Base-by-base conservation (phyloP, 1,140 invertebrate species). In the Bombus difficillimus region DNA sequence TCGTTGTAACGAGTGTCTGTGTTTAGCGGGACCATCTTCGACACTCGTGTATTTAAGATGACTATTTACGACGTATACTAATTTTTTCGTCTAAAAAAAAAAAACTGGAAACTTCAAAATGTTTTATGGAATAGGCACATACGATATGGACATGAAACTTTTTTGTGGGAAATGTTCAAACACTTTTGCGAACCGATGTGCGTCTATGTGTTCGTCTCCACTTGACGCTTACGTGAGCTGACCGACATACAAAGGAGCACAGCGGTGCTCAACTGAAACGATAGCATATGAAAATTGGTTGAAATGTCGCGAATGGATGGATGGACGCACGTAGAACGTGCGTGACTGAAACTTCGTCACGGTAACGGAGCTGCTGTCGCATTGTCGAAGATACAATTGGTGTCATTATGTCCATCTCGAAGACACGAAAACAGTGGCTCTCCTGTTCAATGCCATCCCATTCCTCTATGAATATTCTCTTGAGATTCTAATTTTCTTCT, bases 161-260 rank as follows among this genome's bases (percentile, higher is more conserved):
- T 53, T 53, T 28, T 13, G 10, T n/a, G 12, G 1, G 28, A n/a
- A 62, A 62, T n/a, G 28, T n/a, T 28, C 59, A 13, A 62, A 62
- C 28, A 53, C 47, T 53, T 53, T 53, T 22, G 18, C 6, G 5
- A 22, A 62, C 59, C 22, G 3, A 13, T 62, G 59, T 62, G 3
- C 2, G 18, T n/a, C 43, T 72, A 32, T 59, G 41, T 53, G 68
- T 41, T 76, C 81, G 72, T 41, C 22, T 47, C 32, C 72, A 32
- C 72, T 75, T 37, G 73, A 37, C 82, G 43, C 72, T 83, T 78
- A 78, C 74, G 5, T 32, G 64, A 22, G 82, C 75, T 84, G 82
- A 84, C 82, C 75, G 82, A 84, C 82, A 84, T 84, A 84, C 82
- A 84, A 84, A 84, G 76, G 25, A 79, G 76, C 37, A 22, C 79